Evolutionary conservation across 2,888 invertebrate species (phyloP).

Genomic region (Empis livida): DNA sequence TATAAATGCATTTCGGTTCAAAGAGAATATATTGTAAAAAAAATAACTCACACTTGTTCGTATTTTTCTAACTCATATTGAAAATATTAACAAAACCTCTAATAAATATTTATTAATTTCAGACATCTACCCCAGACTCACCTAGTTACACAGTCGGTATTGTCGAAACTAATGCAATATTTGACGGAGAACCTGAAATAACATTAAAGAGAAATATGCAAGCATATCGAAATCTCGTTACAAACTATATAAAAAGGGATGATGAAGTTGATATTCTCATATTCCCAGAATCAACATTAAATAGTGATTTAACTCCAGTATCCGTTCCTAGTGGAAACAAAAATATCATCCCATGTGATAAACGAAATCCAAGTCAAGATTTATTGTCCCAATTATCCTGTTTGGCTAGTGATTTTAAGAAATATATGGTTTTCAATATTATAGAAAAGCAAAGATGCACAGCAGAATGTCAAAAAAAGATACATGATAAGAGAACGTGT

Average conservation of each 20-base stretch:
- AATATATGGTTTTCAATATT: constrained; percentile 41
- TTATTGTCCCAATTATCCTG: constrained; percentile 39
- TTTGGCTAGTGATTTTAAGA: constrained; percentile 37
- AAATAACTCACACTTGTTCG: too few relatives aligned
- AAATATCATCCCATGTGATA: constrained; percentile 23
- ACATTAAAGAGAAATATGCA: constrained; percentile 21
- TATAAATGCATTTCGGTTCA: too few relatives aligned
- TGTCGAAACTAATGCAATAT: constrained; percentile 44
- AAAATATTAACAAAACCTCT: too few relatives aligned
- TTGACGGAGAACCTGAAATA: constrained; percentile 19
- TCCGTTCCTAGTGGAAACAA: constrained; percentile 25
- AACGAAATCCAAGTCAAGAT: constrained; percentile 2
- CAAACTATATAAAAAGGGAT: constrained; percentile 25
- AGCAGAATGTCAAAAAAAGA: constrained; percentile 6
- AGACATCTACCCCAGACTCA: constrained; percentile 35
- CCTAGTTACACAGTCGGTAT: constrained; percentile 47
- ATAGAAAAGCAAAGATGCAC: constrained; percentile 47
- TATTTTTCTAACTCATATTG: too few relatives aligned
- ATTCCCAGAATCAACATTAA: constrained; percentile 56
- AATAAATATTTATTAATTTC: constrained; percentile 6
- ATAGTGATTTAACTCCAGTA: constrained; percentile 24
- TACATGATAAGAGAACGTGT: constrained; percentile 19
- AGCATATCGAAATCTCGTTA: constrained; percentile 23
- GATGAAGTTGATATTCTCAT: constrained; percentile 55
- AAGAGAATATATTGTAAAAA: too few relatives aligned